Evolutionary conservation across 2,888 invertebrate genomes (phyloP).

Genomic region (Clusia tigrina): DNA sequence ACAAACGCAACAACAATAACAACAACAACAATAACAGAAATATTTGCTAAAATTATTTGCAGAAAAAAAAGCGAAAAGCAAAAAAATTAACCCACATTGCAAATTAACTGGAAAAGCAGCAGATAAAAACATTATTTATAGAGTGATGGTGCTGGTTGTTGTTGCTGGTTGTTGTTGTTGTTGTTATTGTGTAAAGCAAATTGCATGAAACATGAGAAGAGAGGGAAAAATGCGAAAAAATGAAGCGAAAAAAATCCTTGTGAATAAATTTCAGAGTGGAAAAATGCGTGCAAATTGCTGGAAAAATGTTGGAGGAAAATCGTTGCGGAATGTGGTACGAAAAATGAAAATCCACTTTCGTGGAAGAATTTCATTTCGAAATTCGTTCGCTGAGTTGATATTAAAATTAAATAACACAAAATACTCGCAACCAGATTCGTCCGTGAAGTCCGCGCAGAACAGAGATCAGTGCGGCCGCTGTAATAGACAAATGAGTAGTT

Average conservation of each 20-base stretch:
- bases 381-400: too few species aligned
- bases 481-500: too few species aligned
- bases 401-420: too few species aligned
- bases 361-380: too few species aligned
- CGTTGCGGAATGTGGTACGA: too few species aligned
- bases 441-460: too few species aligned
- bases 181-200: neutral
- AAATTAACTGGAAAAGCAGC: neutral
- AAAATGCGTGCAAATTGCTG: conserved; percentile 22
- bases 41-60: neutral
- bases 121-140: neutral
- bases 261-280: conserved; percentile 44
- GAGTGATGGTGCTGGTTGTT: too few species aligned
- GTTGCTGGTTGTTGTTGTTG: too few species aligned
- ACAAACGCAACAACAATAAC: conserved; percentile 2
- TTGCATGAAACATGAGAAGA: neutral
- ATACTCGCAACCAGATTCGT: too few species aligned
- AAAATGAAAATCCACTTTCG: too few species aligned
- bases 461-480: too few species aligned
- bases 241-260: conserved; percentile 34
- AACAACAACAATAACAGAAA: neutral
- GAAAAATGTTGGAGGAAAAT: conserved; percentile 26
- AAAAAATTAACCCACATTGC: conserved; percentile 39
- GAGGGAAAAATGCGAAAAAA: neutral
- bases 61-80: neutral